Conservation (phyloP, 2,888 invertebrate genomes). For the Dichetophora obliterata region DNA sequence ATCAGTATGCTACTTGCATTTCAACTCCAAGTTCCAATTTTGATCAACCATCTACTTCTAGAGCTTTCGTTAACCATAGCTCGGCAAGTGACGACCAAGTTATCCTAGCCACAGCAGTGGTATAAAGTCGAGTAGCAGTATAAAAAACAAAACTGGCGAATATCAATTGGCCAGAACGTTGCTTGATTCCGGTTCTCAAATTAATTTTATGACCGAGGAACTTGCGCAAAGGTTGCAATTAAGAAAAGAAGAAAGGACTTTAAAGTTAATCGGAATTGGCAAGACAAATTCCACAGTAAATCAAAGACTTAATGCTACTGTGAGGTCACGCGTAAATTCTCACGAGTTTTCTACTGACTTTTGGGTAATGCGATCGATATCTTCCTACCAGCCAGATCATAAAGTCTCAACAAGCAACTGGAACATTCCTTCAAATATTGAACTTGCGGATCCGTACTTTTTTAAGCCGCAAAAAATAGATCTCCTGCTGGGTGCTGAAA, state of each 20-base stretch:
- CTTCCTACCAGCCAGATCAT: slow-evolving; percentile 29
- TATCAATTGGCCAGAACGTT: slow-evolving; percentile 23
- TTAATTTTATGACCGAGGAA: background rate
- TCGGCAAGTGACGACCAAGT: background rate
- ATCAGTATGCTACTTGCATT: too few species aligned
- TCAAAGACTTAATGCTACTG: background rate
- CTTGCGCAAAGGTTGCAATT: background rate
- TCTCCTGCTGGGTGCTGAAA: slow-evolving; percentile 24
- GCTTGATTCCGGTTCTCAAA: background rate
- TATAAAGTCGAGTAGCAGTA: too few species aligned
- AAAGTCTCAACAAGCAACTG: slow-evolving; percentile 15
- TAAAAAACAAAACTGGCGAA: background rate
- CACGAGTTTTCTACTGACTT: background rate
- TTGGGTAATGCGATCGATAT: slow-evolving; percentile 5
- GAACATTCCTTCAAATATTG: slow-evolving; percentile 25
- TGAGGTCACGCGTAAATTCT: background rate
- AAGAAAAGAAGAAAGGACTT: background rate
- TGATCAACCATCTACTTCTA: background rate
- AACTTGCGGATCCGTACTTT: slow-evolving; percentile 34
- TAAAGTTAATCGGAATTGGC: slow-evolving; percentile 16
- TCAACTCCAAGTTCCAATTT: too few species aligned
- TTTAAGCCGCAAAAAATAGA: slow-evolving; percentile 32
- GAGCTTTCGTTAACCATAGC: background rate
- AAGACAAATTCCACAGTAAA: background rate
- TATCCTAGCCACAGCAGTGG: slow-evolving; percentile 24